These are phyloP conservation scores for Macrostomum lignano DNA, from an alignment of 1,140 invertebrate species.

Conservation along the genomic window DNA sequence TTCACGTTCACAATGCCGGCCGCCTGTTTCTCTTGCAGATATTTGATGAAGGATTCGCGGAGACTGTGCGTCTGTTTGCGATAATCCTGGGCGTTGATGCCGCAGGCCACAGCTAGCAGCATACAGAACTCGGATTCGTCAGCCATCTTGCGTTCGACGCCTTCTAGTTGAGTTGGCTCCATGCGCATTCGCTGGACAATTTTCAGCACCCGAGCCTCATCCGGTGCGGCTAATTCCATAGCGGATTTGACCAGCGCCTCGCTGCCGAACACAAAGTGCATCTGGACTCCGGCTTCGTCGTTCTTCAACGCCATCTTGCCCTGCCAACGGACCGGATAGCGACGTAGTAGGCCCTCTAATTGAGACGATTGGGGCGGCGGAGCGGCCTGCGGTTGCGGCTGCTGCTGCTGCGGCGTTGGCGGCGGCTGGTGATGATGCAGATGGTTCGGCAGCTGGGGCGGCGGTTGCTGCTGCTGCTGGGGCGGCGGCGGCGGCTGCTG, in stretches of 20 bases:
- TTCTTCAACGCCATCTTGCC: constrained; percentile 64
- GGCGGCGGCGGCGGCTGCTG: no score
- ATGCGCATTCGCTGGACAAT: constrained; percentile 74
- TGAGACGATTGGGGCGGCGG: neutral
- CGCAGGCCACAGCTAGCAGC: constrained; percentile 59
- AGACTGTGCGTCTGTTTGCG: constrained; percentile 60
- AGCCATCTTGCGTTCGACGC: constrained; percentile 35
- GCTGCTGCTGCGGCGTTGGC: neutral
- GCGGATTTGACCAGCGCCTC: constrained; percentile 6
- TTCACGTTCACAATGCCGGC: constrained; percentile 81
- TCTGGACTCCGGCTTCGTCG: constrained; percentile 72
- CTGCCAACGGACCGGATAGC: constrained; percentile 55
- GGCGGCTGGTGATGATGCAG: no score
- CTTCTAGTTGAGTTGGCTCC: constrained; percentile 62
- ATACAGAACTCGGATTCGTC: constrained; percentile 69
- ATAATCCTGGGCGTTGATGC: constrained; percentile 57
- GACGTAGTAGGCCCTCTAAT: constrained; percentile 10
- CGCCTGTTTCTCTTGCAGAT: constrained; percentile 64
- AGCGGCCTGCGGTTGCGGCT: no score
- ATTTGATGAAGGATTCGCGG: constrained; percentile 60
- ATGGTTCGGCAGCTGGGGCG: no score
- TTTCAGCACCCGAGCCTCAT: constrained; percentile 30
- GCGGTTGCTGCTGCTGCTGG: no score
- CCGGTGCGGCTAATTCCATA: constrained; percentile 3
- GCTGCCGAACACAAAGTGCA: constrained; percentile 83